These are phyloP conservation scores for Anguilla rostrata DNA, from an alignment of 2,113 vertebrate genomes.

Conservation along the genomic window DNA sequence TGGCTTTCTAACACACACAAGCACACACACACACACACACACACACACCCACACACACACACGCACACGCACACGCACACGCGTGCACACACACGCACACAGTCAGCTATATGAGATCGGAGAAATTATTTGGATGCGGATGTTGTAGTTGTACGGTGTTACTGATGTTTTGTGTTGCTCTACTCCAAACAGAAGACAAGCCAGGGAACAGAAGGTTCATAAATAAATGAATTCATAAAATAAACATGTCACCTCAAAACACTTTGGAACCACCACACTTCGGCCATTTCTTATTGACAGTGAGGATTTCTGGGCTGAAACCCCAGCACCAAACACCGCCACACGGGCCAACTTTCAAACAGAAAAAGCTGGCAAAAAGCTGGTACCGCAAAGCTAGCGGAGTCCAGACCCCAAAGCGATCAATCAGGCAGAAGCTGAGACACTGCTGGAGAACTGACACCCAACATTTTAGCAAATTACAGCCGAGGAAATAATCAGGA, in stretches of 20 bases:
- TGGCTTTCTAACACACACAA: constrained; percentile 15
- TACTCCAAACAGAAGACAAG: not conserved
- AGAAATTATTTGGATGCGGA: not conserved
- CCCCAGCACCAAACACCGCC: not conserved
- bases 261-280: not conserved
- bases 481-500: not conserved
- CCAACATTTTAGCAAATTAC: not conserved
- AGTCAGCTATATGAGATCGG: no score
- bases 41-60: not conserved
- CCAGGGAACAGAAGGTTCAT: not conserved
- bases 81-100: no score
- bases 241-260: not conserved
- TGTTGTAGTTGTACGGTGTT: not conserved
- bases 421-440: not conserved
- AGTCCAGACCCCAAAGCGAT: not conserved
- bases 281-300: not conserved
- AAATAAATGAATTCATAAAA: constrained; percentile 1
- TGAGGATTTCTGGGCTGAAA: not conserved
- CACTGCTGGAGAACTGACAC: not conserved
- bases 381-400: not conserved
- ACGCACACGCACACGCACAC: not conserved
- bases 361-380: not conserved
- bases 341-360: not conserved
- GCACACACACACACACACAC: not conserved
- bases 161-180: not conserved